A percentile compares a stretch with the other conserved stretches of the same genome.
These are phyloP conservation scores for Catharus fuscescens DNA, from an alignment of 2,113 vertebrate species.

Conservation along the genomic window DNA sequence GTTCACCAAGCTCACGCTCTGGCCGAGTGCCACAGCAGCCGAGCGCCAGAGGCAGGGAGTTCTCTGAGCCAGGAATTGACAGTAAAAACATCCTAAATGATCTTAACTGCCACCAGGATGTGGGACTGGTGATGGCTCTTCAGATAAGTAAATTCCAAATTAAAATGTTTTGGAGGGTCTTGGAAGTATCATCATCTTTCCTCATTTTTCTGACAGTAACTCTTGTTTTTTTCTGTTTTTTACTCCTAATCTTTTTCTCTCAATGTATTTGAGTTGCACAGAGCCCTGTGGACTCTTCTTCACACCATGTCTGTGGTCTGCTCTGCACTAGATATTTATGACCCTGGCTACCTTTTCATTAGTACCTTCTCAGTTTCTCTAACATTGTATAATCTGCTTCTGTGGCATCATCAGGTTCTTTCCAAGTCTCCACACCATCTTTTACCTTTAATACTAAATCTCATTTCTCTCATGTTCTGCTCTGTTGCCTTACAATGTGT, in stretches of 20 bases:
- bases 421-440: neutral
- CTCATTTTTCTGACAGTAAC: neutral
- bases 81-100: constrained; percentile 65
- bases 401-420: neutral
- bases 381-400: neutral
- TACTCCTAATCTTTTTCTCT: neutral
- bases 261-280: neutral
- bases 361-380: neutral
- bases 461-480: neutral
- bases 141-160: constrained; percentile 36
- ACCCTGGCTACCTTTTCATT: neutral
- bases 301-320: neutral
- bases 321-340: neutral
- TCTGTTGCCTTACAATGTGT: neutral
- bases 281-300: neutral
- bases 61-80: constrained; percentile 59
- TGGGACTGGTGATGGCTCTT: neutral
- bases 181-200: neutral
- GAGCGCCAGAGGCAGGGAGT: constrained; percentile 33
- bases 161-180: neutral
- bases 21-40: constrained; percentile 12
- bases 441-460: neutral
- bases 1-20: neutral
- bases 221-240: neutral
- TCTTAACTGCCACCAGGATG: constrained; percentile 60